Percentiles rank a stretch among this genome's conserved stretches.
phyloP scores from a whole-genome alignment of 2,888 invertebrate genomes.

The Heteromurus nitidus region DNA sequence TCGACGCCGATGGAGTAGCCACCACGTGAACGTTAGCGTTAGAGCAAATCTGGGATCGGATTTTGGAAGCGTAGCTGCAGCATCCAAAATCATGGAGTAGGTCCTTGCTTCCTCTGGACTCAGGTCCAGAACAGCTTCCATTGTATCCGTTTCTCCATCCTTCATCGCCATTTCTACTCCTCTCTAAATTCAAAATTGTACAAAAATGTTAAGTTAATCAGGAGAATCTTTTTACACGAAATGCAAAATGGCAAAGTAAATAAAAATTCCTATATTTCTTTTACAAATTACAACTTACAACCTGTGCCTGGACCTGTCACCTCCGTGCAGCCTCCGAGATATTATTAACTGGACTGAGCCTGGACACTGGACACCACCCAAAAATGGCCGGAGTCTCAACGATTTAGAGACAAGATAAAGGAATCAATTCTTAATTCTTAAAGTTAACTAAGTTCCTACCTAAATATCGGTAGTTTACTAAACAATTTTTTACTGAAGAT shows the following conservation, averaged over 20 bases:
- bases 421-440: no score
- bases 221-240: neutral
- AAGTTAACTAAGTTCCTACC: no score
- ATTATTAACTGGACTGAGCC: neutral
- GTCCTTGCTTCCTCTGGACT: conserved; percentile 65
- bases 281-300: neutral
- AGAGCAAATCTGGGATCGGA: conserved; percentile 69
- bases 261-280: neutral
- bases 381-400: no score
- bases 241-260: neutral
- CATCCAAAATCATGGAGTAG: conserved; percentile 67
- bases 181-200: neutral
- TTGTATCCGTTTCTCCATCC: conserved; percentile 26
- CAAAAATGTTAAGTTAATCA: neutral
- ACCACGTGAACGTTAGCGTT: conserved; percentile 71
- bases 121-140: conserved; percentile 46
- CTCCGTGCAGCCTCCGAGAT: neutral
- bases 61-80: conserved; percentile 67
- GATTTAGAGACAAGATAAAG: no score
- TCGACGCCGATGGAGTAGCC: conserved; percentile 67
- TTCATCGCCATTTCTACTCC: neutral
- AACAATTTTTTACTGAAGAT: no score
- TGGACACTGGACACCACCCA: neutral
- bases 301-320: neutral
- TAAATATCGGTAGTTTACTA: no score